Base-by-base conservation (phyloP, 2,113 vertebrate genomes). In the Gymnocephalus cernua region DNA sequence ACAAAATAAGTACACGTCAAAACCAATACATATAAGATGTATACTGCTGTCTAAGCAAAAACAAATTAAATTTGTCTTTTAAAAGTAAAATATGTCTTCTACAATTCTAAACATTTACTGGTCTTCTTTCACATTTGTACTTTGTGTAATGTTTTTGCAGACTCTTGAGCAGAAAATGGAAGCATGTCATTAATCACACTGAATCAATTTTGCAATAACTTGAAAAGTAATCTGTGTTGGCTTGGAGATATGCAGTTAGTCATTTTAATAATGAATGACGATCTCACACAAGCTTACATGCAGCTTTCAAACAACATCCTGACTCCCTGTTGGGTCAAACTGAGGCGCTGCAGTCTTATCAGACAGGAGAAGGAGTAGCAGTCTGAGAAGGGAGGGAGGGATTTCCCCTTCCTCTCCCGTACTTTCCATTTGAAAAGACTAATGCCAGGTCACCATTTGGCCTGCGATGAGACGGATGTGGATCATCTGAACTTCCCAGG, bases 281-380 rank as follows among this genome's bases (percentile, higher is more conserved):
- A 41, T 68, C 29, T 74, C 18, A 59, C 67, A 57, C 38, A 18
- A n/a, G 35, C 13, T 38, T 47, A 21, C 19, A n/a, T 11, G 6
- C 61, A 66, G 61, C 51, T 35, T 44, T 50, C 38, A 72, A 8
- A 51, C 64, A 63, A 47, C 66, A 76, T 63, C 79, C 64, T 56
- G 80, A 58, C 53, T 64, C 47, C 18, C 7, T 18, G 2, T 1
- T 8, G 25, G 51, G 65, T 56, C 74, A 67, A 27, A 48, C 44
- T 18, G 47, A 23, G 32, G 41, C 19, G 14, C 19, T 66, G 27
- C 27, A 32, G 38, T 79, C 61, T 74, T 47, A 78, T 82, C 67
- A 54, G 29, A 44, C 21, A 15, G 44, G 61, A 44, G 41, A 44
- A 25, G 21, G 51, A 51, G 69, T 10, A 38, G 59, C 21, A 2